Evolutionary conservation across 2,888 invertebrate genomes (phyloP).

Genomic region (Blera fallax): DNA sequence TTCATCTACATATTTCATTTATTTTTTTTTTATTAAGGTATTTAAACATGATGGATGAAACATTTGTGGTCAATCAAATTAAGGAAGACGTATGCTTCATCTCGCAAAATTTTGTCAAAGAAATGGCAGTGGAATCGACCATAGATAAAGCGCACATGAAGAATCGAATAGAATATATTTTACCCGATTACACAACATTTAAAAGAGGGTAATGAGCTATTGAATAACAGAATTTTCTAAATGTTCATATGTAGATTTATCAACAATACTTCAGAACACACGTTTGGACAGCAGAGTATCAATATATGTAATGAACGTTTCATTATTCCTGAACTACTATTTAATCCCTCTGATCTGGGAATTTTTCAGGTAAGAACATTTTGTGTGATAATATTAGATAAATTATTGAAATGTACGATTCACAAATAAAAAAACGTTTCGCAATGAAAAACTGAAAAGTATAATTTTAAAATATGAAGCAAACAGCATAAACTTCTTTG

Average conservation of each 20-base stretch:
- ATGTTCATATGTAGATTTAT: slow-evolving; percentile 14
- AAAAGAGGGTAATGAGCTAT: slow-evolving; percentile 86
- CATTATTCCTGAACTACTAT: slow-evolving; percentile 95
- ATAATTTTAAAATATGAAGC: too few relatives aligned
- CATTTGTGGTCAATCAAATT: slow-evolving; percentile 98
- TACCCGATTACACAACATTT: slow-evolving; percentile 97
- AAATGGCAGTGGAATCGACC: slow-evolving; percentile 87
- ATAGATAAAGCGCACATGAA: slow-evolving; percentile 83
- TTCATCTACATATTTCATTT: too few relatives aligned
- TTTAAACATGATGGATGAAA: slow-evolving; percentile 99
- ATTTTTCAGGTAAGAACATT: slow-evolving; percentile 87
- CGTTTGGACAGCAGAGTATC: slow-evolving; percentile 88
- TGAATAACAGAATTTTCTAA: slow-evolving; percentile 7
- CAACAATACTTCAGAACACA: slow-evolving; percentile 39
- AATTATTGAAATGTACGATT: too few relatives aligned
- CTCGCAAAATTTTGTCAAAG: slow-evolving; percentile 90
- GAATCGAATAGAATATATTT: slow-evolving; percentile 93
- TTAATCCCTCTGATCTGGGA: slow-evolving; percentile 97
- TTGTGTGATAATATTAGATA: too few relatives aligned
- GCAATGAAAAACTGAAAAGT: too few relatives aligned
- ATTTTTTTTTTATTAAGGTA: slow-evolving; percentile 83
- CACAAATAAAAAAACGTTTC: too few relatives aligned
- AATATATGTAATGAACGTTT: slow-evolving; percentile 96
- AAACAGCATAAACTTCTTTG: too few relatives aligned
- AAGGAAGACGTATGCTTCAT: slow-evolving; percentile 99